Conservation (phyloP, 2,888 invertebrate genomes). For the Anthophora plumipes region DNA sequence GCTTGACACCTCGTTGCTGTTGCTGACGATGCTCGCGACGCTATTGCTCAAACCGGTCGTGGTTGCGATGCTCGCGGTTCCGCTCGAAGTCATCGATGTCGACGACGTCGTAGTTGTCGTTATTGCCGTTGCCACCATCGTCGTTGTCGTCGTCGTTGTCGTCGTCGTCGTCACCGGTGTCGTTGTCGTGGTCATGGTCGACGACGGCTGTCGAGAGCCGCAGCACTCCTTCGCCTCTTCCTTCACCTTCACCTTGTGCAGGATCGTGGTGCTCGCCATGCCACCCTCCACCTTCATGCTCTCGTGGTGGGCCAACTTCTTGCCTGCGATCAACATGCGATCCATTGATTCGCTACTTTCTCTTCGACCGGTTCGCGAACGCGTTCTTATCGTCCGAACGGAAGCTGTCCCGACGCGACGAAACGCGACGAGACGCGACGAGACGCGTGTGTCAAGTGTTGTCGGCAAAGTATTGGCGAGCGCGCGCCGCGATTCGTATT, state of each 20-base stretch:
- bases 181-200: slow-evolving; percentile 35
- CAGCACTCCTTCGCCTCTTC: slow-evolving; percentile 82
- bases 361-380: no score
- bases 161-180: slow-evolving; percentile 10
- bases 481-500: slow-evolving; percentile 69
- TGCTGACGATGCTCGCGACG: slow-evolving; percentile 40
- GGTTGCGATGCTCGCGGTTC: background rate
- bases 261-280: slow-evolving; percentile 72
- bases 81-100: no score
- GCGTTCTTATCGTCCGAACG: background rate
- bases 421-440: background rate
- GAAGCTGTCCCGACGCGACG: background rate
- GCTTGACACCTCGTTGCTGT: slow-evolving; percentile 55
- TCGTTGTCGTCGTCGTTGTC: no score
- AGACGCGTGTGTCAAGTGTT: background rate
- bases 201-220: slow-evolving; percentile 67
- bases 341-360: slow-evolving; percentile 20
- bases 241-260: slow-evolving; percentile 82
- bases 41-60: slow-evolving; percentile 53
- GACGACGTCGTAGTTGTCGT: no score
- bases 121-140: no score
- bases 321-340: slow-evolving; percentile 56
- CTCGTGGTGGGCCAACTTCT: slow-evolving; percentile 62
- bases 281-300: slow-evolving; percentile 82
- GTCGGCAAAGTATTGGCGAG: slow-evolving; percentile 5